Percentiles rank a stretch among this genome's conserved stretches.
Evolutionary conservation across 2,888 invertebrate species (phyloP).

Genomic region (Sarcophaga subvicina): DNA sequence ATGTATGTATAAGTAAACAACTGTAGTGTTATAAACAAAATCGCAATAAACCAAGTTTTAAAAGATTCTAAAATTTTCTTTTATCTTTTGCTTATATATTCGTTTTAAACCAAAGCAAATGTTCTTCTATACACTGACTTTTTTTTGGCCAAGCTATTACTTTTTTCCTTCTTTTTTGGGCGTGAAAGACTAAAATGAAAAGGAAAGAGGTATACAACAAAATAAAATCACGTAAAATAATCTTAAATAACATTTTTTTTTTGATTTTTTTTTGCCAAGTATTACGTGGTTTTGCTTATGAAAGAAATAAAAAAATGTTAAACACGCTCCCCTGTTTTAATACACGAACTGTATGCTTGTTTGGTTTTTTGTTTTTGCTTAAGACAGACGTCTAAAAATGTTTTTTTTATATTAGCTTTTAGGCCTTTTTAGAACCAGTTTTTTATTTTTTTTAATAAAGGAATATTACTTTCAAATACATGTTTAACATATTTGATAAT

Average conservation of each 20-base stretch:
- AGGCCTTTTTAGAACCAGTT: slow-evolving; percentile 53
- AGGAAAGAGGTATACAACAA: slow-evolving; percentile 26
- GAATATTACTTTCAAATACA: slow-evolving; percentile 44
- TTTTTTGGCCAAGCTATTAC: no score
- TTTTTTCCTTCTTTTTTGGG: slow-evolving; percentile 30
- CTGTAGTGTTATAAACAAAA: no score
- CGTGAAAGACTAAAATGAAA: slow-evolving; percentile 37
- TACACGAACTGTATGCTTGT: slow-evolving; percentile 17
- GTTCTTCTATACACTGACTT: no score
- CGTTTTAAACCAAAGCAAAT: no score
- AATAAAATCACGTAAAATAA: slow-evolving; percentile 62
- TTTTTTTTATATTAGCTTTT: background rate
- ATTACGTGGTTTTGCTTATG: slow-evolving; percentile 28
- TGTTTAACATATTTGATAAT: background rate
- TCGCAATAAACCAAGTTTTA: no score
- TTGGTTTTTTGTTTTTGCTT: background rate
- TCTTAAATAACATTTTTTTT: slow-evolving; percentile 53
- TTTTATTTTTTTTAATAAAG: slow-evolving; percentile 2
- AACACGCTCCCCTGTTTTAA: slow-evolving; percentile 33
- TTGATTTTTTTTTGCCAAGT: slow-evolving; percentile 17
- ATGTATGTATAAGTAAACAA: no score
- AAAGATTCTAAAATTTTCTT: no score
- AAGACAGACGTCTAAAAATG: slow-evolving; percentile 18
- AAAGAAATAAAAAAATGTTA: slow-evolving; percentile 15
- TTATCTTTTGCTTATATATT: no score